Evolutionary conservation across 2,797 vertebrate genomes (phyloP), one percentile per base, ranked within the genome.

Genomic region (Florisuga fusca): DNA sequence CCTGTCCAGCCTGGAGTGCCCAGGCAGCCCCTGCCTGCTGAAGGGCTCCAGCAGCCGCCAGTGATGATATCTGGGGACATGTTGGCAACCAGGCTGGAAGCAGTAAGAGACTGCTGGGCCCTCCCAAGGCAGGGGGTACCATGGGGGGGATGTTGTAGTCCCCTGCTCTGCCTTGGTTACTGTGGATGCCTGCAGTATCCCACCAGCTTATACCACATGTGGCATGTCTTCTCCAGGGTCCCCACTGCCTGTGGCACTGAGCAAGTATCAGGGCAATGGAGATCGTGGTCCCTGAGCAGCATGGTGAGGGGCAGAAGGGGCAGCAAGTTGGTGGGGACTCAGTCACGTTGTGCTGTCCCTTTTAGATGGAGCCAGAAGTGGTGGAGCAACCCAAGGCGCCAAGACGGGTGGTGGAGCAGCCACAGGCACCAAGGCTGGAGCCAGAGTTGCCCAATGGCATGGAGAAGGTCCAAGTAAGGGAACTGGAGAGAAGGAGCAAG

Each of bases 281-380:
- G 43, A 5, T 4, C 27, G 57, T 36, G 63, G 51, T 72, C 26
- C 33, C 33, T n/a, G 36, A 64, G 57, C 67, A 53, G 51, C 46
- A 7, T 6, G n/a, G n/a, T 6, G 23, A 15, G 2, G 50, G 53
- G 14, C 4, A 10, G 5, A 10, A 29, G 7, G 3, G 14, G 20
- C 48, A 51, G 15, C 1, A 5, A 41, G 53, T 21, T 67, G 71
- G 17, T 2, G 1, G 29, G 23, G 27, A n/a, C 33, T 94, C 69
- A 66, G 66, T 45, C 3, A 0, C 12, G 2, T 1, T 1, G 22
- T 55, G 36, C 46, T 80, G 29, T 93, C 36, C 36, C 14, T 93
- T 89, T 69, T 96, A 99, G 99, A 98, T 99, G 98, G 99, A 99
- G 77, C 97, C 98, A 0, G 98, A 99, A 82, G 95, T 97, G 3